phyloP scores from a whole-genome alignment of 2,113 vertebrate species.

The Desmodus rotundus region DNA sequence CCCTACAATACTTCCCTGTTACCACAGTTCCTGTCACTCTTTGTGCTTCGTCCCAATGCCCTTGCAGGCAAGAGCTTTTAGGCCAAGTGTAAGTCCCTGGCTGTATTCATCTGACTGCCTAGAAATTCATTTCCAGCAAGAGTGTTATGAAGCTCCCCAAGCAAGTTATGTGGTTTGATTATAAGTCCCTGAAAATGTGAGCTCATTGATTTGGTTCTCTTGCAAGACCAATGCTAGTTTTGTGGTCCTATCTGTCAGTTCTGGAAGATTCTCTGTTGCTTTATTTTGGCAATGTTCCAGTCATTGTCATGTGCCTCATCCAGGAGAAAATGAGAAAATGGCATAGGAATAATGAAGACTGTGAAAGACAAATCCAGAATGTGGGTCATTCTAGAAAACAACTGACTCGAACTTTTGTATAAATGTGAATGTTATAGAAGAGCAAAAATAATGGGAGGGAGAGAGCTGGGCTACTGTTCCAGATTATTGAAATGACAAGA shows the following conservation, averaged over 20 bases:
- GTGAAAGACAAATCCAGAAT: not conserved
- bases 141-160: not conserved
- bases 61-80: not conserved
- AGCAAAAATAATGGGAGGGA: not conserved
- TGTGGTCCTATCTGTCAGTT: not conserved
- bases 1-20: accelerated
- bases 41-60: not conserved
- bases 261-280: constrained; percentile 10
- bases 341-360: not conserved
- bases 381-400: not conserved
- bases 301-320: not conserved
- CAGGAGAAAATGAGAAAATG: not conserved
- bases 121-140: not conserved
- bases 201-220: constrained; percentile 7
- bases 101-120: not conserved
- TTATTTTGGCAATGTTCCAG: constrained; percentile 3
- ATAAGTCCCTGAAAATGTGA: not conserved
- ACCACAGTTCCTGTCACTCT: not conserved
- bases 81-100: not conserved
- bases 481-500: not conserved
- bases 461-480: not conserved
- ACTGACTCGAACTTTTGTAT: not conserved
- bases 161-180: constrained; percentile 15
- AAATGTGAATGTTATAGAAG: not conserved
- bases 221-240: not conserved